Evolutionary conservation across 2,797 vertebrate species (phyloP), one percentile per base, ranked within the genome.

Genomic region (Acanthis flammea): DNA sequence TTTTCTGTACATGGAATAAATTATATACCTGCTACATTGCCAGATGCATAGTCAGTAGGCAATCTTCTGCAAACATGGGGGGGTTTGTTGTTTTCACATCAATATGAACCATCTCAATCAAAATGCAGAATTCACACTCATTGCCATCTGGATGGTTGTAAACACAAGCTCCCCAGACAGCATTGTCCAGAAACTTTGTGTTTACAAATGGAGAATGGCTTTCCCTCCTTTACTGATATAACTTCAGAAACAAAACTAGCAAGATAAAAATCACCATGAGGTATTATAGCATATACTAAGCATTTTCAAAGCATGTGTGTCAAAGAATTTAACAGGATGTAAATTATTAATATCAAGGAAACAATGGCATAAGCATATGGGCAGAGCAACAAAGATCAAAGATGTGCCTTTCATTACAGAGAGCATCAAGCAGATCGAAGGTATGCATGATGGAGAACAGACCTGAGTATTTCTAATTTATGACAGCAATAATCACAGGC

Each of bases 91-190:
- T 76, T 82, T 88, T 88, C 60, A 80, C 33, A 77, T 83, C 61
- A 74, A 22, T 66, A 86, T 86, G 48, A 92, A 88, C 79, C 37
- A 67, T 21, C 45, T 83, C 61, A 61, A 71, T 77, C 88, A 88
- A 92, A 94, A 94, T 78, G 76, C 61, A 94, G 61, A 93, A 91
- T 80, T 92, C 79, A 65, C 15, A n/a, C 57, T 92, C 45, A 12
- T 24, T 80, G 79, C 76, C 88, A 92, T 80, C 92, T 95, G 95
- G 83, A 93, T 90, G 39, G 8, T 10, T 77, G 31, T 42, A 66
- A 84, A 60, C 16, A 72, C 23, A 15, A 72, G 66, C 18, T 72
- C 45, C 45, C 9, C 0, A 2, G 60, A 78, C 35, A 42, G 8
- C 61, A 67, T 17, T 84, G 57, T 68, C 61, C 1, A 0, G 39